A percentile compares a stretch with the other conserved stretches of the same genome.
Conservation (phyloP, 2,888 invertebrate species). For the Nomada ruficornis region DNA sequence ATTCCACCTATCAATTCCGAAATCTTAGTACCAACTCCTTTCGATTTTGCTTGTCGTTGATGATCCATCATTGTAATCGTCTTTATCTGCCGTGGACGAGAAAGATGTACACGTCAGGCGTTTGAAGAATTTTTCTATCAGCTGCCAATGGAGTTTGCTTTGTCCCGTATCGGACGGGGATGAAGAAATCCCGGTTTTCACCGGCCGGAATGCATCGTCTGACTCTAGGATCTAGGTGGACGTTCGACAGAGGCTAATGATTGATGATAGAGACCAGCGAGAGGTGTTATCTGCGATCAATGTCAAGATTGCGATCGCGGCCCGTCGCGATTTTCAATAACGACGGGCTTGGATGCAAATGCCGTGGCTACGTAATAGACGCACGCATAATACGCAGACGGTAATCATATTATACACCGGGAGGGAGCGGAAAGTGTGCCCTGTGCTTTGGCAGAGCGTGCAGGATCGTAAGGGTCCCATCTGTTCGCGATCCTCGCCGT, state of each 20-base stretch:
- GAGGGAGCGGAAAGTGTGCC: conserved; percentile 53
- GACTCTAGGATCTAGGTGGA: conserved; percentile 57
- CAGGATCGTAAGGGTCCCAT: conserved; percentile 25
- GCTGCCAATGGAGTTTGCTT: conserved; percentile 10
- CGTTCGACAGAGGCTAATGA: conserved; percentile 65
- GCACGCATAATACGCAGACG: conserved; percentile 39
- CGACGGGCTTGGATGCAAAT: conserved; percentile 54
- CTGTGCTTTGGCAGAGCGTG: neutral
- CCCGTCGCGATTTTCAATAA: conserved; percentile 69
- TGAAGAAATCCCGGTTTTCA: conserved; percentile 29
- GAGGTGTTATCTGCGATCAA: conserved; percentile 68
- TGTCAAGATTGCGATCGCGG: conserved; percentile 70
- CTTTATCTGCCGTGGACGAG: conserved; percentile 31
- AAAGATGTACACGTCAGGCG: conserved; percentile 40
- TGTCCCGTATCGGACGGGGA: conserved; percentile 19
- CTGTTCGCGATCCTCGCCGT: conserved; percentile 22
- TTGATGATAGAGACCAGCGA: conserved; percentile 68
- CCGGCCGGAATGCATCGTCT: neutral
- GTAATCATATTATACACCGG: conserved; percentile 56
- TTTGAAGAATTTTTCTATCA: conserved; percentile 14
- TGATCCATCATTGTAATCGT: conserved; percentile 42
- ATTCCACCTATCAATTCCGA: neutral
- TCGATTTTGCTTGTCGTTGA: conserved; percentile 12
- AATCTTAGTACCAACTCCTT: neutral
- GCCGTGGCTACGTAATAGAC: conserved; percentile 56